phyloP scores from a whole-genome alignment of 2,888 invertebrate genomes.

The Hemithea aestivaria region DNA sequence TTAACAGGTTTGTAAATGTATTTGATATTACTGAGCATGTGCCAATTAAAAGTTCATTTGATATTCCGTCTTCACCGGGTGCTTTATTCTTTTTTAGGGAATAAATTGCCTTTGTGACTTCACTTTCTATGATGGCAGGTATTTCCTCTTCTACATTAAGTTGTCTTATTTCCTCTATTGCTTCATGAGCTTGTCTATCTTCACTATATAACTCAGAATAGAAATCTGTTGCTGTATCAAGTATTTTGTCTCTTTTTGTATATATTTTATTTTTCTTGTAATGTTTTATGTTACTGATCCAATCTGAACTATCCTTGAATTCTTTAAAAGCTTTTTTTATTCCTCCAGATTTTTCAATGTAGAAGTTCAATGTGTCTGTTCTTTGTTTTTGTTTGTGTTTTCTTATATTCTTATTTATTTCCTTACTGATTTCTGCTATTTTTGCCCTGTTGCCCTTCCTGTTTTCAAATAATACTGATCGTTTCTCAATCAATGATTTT shows the following conservation, averaged over 20 bases:
- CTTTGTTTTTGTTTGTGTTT: background rate
- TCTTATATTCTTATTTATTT: slow-evolving; percentile 1
- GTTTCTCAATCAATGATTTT: background rate
- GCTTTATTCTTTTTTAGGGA: slow-evolving; percentile 2
- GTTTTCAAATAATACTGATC: background rate
- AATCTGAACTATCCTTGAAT: slow-evolving; percentile 1
- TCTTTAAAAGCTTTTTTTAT: slow-evolving; percentile 11
- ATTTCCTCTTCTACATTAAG: no score
- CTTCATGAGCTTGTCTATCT: background rate
- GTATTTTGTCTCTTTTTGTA: slow-evolving; percentile 9
- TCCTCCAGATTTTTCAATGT: slow-evolving; percentile 4
- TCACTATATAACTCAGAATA: slow-evolving; percentile 7
- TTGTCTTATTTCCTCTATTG: no score
- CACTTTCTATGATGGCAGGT: background rate
- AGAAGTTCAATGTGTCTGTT: background rate
- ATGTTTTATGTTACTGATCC: slow-evolving; percentile 7
- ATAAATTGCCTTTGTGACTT: slow-evolving; percentile 1
- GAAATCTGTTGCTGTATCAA: slow-evolving; percentile 9
- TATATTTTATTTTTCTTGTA: slow-evolving; percentile 4
- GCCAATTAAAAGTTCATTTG: slow-evolving; percentile 3
- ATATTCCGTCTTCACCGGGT: slow-evolving; percentile 5
- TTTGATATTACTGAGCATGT: background rate
- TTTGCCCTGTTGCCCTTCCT: background rate
- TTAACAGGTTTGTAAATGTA: background rate
- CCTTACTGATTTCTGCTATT: slow-evolving; percentile 1